These are phyloP conservation scores for Phymatocera aterrima DNA, from an alignment of 2,888 invertebrate genomes.

Conservation along the genomic window DNA sequence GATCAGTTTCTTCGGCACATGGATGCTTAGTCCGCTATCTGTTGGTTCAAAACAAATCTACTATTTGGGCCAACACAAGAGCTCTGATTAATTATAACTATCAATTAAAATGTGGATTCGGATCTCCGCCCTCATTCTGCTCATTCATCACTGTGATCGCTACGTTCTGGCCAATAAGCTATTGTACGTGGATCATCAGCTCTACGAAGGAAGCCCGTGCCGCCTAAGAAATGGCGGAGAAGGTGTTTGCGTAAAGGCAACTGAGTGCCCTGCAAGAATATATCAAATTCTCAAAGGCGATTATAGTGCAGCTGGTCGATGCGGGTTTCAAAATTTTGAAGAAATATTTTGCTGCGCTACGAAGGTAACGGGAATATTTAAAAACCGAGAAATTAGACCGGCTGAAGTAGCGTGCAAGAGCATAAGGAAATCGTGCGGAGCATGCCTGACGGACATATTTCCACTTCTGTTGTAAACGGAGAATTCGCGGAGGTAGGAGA, in stretches of 20 bases:
- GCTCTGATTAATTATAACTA: too few relatives aligned
- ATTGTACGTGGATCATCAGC: neutral
- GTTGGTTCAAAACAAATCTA: too few relatives aligned
- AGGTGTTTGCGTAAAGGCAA: neutral
- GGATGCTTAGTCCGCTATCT: too few relatives aligned
- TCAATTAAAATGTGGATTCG: neutral
- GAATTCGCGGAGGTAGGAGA: slow-evolving; percentile 38
- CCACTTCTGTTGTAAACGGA: neutral
- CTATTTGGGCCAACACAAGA: too few relatives aligned
- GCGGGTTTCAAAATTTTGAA: slow-evolving; percentile 72
- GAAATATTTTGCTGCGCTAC: slow-evolving; percentile 77
- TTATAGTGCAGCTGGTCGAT: slow-evolving; percentile 62
- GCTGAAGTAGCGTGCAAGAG: slow-evolving; percentile 3
- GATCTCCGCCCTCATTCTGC: neutral
- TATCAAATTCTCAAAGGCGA: neutral
- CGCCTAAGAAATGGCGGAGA: neutral
- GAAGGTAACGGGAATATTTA: neutral
- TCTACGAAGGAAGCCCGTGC: slow-evolving; percentile 21
- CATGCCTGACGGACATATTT: too few relatives aligned
- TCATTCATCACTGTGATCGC: neutral
- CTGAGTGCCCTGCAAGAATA: neutral
- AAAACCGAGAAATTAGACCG: neutral
- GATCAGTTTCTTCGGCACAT: too few relatives aligned
- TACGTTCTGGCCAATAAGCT: neutral
- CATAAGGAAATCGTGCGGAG: too few relatives aligned